phyloP scores from a whole-genome alignment of 2,797 vertebrate species.

The Acanthurus leucopareius region DNA sequence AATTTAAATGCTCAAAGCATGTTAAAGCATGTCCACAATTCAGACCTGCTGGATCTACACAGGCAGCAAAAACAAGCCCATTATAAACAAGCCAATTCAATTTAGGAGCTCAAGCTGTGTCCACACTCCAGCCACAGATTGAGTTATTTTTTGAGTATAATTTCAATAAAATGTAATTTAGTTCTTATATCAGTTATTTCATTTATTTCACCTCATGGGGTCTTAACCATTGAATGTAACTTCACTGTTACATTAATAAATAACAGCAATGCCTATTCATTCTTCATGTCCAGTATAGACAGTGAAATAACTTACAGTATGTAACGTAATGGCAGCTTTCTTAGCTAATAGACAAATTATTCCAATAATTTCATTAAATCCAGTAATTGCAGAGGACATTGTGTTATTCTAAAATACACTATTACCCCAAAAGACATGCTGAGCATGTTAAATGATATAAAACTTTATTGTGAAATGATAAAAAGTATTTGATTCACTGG shows the following conservation, averaged over 20 bases:
- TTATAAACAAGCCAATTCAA: slow-evolving; percentile 36
- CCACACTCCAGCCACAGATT: slow-evolving; percentile 38
- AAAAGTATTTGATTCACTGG: not conserved
- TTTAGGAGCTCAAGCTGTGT: slow-evolving; percentile 40
- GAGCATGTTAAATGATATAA: not conserved
- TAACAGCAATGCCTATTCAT: slow-evolving; percentile 45
- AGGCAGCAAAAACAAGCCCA: slow-evolving; percentile 25
- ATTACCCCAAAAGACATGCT: not conserved
- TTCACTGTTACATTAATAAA: slow-evolving; percentile 42
- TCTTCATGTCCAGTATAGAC: slow-evolving; percentile 38
- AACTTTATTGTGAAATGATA: not conserved
- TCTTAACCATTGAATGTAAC: slow-evolving; percentile 45
- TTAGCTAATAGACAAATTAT: not conserved
- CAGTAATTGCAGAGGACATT: not conserved
- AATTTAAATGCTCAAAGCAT: slow-evolving; percentile 25
- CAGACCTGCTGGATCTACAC: slow-evolving; percentile 38
- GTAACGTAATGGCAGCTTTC: slow-evolving; percentile 47
- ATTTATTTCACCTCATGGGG: slow-evolving; percentile 51
- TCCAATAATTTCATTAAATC: not conserved
- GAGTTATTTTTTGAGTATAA: slow-evolving; percentile 24
- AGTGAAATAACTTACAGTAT: slow-evolving; percentile 40
- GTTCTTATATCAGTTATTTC: slow-evolving; percentile 35
- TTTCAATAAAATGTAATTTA: slow-evolving; percentile 54
- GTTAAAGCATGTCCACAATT: slow-evolving; percentile 18
- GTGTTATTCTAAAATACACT: slow-evolving; percentile 7